phyloP scores from a whole-genome alignment of 2,888 invertebrate species.

The Dasysyrphus albostriatus region DNA sequence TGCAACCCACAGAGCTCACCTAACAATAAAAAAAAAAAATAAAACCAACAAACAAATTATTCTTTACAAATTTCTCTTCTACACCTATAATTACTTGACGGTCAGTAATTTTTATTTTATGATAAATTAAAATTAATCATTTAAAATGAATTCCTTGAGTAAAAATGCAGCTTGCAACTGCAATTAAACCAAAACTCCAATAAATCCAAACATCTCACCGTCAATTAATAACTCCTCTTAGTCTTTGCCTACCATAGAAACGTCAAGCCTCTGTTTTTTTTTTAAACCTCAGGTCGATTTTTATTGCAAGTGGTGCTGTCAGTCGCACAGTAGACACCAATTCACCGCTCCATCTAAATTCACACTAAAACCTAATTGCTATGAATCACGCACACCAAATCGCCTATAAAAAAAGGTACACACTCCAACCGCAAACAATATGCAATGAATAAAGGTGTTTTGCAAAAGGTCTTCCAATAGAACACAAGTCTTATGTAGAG shows the following conservation, averaged over 20 bases:
- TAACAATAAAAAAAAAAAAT: too few relatives aligned
- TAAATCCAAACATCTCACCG: slow-evolving; percentile 68
- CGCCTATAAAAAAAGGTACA: slow-evolving; percentile 18
- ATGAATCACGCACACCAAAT: slow-evolving; percentile 59
- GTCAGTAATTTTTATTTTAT: slow-evolving; percentile 7
- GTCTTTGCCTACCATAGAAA: slow-evolving; percentile 3
- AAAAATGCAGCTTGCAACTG: slow-evolving; percentile 18
- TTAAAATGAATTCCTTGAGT: slow-evolving; percentile 26
- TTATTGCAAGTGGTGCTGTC: slow-evolving; percentile 68
- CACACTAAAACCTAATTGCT: slow-evolving; percentile 69
- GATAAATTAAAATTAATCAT: slow-evolving; percentile 27
- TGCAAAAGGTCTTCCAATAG: slow-evolving; percentile 38
- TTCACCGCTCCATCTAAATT: slow-evolving; percentile 39
- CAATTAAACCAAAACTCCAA: slow-evolving; percentile 51
- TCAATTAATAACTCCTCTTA: slow-evolving; percentile 65
- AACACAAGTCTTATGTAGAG: slow-evolving; percentile 26
- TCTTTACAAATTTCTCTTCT: slow-evolving; percentile 1
- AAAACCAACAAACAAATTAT: slow-evolving; percentile 17
- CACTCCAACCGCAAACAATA: slow-evolving; percentile 1
- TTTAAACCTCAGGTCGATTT: slow-evolving; percentile 37
- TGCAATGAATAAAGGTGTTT: slow-evolving; percentile 28
- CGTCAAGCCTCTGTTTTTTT: slow-evolving; percentile 17
- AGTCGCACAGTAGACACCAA: slow-evolving; percentile 66
- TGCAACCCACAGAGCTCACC: too few relatives aligned
- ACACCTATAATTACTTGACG: neutral